These are phyloP conservation scores for Myzus persicae DNA, from an alignment of 1,140 invertebrate species.

Conservation along the genomic window DNA sequence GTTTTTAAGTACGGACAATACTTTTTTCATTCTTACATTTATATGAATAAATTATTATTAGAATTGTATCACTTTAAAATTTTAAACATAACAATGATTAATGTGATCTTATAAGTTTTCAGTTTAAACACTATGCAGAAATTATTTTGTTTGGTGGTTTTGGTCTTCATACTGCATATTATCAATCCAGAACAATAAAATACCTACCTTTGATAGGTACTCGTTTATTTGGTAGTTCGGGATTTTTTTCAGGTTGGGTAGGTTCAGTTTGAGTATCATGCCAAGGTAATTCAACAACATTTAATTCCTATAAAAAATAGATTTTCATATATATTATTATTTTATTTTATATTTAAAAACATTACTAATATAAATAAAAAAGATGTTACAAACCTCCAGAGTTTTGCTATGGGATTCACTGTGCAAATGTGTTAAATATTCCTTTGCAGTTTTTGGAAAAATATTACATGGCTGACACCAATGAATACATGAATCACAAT, in stretches of 20 bases:
- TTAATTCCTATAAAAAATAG: constrained; percentile 68
- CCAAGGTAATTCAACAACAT: constrained; percentile 79
- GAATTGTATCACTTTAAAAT: background rate
- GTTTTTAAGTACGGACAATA: background rate
- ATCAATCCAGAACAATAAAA: background rate
- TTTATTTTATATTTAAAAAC: background rate
- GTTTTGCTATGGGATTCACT: constrained; percentile 76
- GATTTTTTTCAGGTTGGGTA: constrained; percentile 69
- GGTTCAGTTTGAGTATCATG: constrained; percentile 70
- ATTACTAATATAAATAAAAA: background rate
- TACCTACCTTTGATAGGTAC: constrained; percentile 79
- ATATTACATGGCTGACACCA: constrained; percentile 86
- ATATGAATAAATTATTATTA: background rate
- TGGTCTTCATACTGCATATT: background rate
- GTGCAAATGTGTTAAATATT: constrained; percentile 84
- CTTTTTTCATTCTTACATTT: background rate
- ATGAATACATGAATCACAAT: constrained; percentile 87
- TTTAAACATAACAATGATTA: background rate
- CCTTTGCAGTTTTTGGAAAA: constrained; percentile 84
- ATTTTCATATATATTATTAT: too few relatives aligned
- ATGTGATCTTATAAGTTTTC: background rate
- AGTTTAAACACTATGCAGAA: background rate
- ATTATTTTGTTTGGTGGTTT: background rate
- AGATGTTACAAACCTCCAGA: constrained; percentile 66
- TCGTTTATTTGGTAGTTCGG: constrained; percentile 76